These are phyloP conservation scores for Drosophila melanogaster DNA, from an alignment of 1,140 invertebrate genomes.

Conservation along the genomic window Release_6_plus_ISO1_MT NT_033777.3:7612501-7613000, in stretches of 20 bases:
- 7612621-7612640: conserved; percentile 40
- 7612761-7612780: conserved; percentile 36
- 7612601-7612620: conserved; percentile 47
- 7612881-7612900: conserved; percentile 81
- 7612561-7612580: conserved; percentile 47
- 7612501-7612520: conserved; percentile 22
- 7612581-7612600: conserved; percentile 29
- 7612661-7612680: conserved; percentile 12
- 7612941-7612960: conserved; percentile 64
- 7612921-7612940: conserved; percentile 76
- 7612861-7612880: conserved; percentile 15
- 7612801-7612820: conserved; percentile 68
- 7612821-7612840: conserved; percentile 81
- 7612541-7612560: conserved; percentile 45
- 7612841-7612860: conserved; percentile 56
- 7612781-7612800: conserved; percentile 46
- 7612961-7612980: conserved; percentile 3
- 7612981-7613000: conserved; percentile 1
- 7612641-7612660: conserved; percentile 7
- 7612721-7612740: conserved; percentile 25
- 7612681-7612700: conserved; percentile 3
- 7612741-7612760: conserved; percentile 44
- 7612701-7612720: conserved; percentile 26
- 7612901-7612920: conserved; percentile 74
- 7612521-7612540: conserved; percentile 51